A percentile compares a stretch with the other conserved stretches of the same genome.
Evolutionary conservation across 2,888 invertebrate species (phyloP).

Genomic region (Lasioglossum vierecki): DNA sequence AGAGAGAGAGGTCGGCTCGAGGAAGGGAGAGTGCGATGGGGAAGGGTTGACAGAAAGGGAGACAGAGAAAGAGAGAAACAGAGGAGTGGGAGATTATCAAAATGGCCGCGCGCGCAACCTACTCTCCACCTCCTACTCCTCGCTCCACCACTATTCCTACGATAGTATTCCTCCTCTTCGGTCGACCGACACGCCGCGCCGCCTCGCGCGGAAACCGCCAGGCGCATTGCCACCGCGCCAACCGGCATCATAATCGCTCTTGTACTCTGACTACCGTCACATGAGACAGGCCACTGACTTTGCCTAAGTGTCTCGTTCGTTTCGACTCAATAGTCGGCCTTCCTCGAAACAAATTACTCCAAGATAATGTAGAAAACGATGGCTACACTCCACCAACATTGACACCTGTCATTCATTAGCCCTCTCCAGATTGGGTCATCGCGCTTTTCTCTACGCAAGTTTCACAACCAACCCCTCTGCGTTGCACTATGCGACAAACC

Average conservation of each 20-base stretch:
- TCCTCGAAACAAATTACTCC: background rate
- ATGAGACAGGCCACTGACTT: constrained; percentile 15
- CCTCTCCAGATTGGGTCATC: no score
- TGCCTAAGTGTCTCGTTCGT: background rate
- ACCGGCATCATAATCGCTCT: constrained; percentile 44
- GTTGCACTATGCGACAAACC: no score
- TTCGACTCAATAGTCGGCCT: background rate
- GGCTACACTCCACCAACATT: background rate
- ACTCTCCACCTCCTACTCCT: constrained; percentile 62
- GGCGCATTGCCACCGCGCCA: constrained; percentile 59
- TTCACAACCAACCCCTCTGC: background rate
- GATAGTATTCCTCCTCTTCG: constrained; percentile 64
- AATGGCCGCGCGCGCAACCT: constrained; percentile 81
- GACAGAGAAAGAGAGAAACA: constrained; percentile 51
- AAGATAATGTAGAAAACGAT: background rate
- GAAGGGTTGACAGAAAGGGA: background rate
- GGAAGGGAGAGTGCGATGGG: background rate
- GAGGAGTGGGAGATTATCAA: constrained; percentile 81
- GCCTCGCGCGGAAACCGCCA: constrained; percentile 71
- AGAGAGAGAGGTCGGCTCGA: constrained; percentile 25
- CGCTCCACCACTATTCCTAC: constrained; percentile 60
- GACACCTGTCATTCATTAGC: background rate
- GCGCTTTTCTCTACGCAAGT: background rate
- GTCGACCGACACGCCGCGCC: constrained; percentile 67
- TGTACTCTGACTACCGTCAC: constrained; percentile 55